Evolutionary conservation across 92 coral and sea anemone species (phyloP).

Genomic region (Actinernus sp.): DNA sequence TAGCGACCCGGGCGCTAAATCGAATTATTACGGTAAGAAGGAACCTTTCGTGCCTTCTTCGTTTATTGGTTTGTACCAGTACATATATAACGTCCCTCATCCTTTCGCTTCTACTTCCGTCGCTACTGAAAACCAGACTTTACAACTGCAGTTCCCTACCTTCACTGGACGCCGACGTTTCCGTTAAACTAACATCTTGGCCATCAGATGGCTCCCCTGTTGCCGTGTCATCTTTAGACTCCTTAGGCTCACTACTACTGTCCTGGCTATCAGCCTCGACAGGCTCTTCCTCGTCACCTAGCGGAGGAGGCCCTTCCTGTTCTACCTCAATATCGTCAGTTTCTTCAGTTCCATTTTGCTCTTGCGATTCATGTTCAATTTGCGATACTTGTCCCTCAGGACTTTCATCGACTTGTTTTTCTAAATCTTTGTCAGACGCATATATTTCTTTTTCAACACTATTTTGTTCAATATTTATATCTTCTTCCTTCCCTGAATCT

Average conservation of each 20-base stretch:
- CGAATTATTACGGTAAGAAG: too few relatives aligned
- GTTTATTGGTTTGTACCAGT: too few relatives aligned
- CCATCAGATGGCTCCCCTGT: neutral
- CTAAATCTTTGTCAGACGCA: neutral
- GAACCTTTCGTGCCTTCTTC: too few relatives aligned
- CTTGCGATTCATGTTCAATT: slow-evolving; percentile 3
- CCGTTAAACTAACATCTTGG: too few relatives aligned
- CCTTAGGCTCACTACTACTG: neutral
- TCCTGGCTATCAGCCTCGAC: neutral
- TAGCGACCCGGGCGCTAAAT: too few relatives aligned
- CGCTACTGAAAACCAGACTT: too few relatives aligned
- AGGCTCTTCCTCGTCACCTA: slow-evolving; percentile 17
- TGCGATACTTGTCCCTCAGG: neutral
- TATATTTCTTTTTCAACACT: slow-evolving; percentile 9
- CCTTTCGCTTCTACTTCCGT: too few relatives aligned
- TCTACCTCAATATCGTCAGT: slow-evolving; percentile 1
- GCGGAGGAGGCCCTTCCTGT: slow-evolving; percentile 47
- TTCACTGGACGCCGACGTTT: too few relatives aligned
- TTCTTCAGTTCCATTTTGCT: slow-evolving; percentile 7
- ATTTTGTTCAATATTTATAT: neutral
- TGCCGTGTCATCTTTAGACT: neutral
- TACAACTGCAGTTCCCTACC: too few relatives aligned
- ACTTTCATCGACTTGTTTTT: neutral
- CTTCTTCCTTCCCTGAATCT: slow-evolving; percentile 25
- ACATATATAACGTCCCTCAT: too few relatives aligned